Evolutionary conservation across 2,113 vertebrate species (phyloP).

Genomic region (Clinocottus analis): DNA sequence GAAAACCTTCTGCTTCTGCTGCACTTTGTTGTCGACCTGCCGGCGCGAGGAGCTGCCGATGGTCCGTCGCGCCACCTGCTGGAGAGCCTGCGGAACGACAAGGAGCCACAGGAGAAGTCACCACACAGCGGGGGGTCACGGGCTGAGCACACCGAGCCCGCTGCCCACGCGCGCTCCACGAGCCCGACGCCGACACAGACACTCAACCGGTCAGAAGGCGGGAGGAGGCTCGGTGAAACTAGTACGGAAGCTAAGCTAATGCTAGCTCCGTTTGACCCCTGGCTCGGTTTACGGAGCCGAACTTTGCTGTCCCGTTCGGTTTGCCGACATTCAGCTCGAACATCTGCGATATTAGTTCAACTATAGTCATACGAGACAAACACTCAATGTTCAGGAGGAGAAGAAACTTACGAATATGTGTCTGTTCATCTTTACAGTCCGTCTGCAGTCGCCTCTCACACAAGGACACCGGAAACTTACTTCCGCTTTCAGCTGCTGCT

Average conservation of each 20-base stretch:
- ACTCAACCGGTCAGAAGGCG: fast-evolving
- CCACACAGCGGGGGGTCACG: too few species aligned
- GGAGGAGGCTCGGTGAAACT: fast-evolving
- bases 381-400: fast-evolving
- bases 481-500: constrained; percentile 33
- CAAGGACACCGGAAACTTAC: constrained; percentile 67
- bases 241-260: constrained; percentile 16
- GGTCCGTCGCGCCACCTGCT: constrained; percentile 85
- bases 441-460: background rate
- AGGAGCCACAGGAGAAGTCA: background rate
- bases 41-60: constrained; percentile 85
- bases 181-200: fast-evolving
- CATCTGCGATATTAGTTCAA: fast-evolving
- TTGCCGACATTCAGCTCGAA: fast-evolving
- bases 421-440: constrained; percentile 56
- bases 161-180: too few species aligned
- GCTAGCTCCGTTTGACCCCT: constrained; percentile 56
- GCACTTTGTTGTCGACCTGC: constrained; percentile 85
- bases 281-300: background rate
- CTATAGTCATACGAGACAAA: fast-evolving
- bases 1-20: constrained; percentile 90
- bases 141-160: fast-evolving
- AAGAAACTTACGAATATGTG: constrained; percentile 58
- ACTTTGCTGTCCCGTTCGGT: fast-evolving
- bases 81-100: constrained; percentile 80